These are phyloP conservation scores for Scolopax mira DNA, from an alignment of 2,113 vertebrate species.

Conservation along the genomic window DNA sequence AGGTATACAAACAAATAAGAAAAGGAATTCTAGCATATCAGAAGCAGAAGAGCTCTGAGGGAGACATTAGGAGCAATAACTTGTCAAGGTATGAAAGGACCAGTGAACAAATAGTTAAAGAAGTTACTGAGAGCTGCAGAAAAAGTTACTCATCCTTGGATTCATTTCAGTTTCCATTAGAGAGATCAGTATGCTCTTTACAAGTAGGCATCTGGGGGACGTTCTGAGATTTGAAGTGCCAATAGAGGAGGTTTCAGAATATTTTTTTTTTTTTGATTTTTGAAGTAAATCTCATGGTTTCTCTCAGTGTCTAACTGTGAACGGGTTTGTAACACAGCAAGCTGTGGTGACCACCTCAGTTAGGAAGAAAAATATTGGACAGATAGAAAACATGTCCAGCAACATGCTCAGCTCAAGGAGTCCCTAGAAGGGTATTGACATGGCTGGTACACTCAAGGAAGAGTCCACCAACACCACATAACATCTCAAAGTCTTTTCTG, in stretches of 20 bases:
- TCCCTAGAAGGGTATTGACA: background rate
- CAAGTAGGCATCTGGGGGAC: background rate
- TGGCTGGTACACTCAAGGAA: background rate
- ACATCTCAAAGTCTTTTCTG: background rate
- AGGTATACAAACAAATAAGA: background rate
- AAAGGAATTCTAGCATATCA: background rate
- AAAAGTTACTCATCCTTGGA: background rate
- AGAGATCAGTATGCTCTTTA: background rate
- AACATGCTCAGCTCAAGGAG: rapidly evolving
- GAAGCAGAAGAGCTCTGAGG: background rate
- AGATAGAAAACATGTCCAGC: background rate
- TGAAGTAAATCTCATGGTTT: background rate
- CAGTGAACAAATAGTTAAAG: background rate
- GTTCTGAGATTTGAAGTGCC: background rate
- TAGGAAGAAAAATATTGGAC: background rate
- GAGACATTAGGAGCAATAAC: background rate
- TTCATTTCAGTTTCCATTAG: background rate
- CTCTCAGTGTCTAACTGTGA: background rate
- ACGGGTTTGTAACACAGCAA: background rate
- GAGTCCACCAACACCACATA: background rate
- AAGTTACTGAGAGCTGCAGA: background rate
- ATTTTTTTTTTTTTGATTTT: too few species aligned
- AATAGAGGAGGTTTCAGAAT: background rate
- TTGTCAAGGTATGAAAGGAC: background rate
- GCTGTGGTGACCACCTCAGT: background rate